phyloP scores from a whole-genome alignment of 2,113 vertebrate genomes.

The Chinchilla lanigera region DNA sequence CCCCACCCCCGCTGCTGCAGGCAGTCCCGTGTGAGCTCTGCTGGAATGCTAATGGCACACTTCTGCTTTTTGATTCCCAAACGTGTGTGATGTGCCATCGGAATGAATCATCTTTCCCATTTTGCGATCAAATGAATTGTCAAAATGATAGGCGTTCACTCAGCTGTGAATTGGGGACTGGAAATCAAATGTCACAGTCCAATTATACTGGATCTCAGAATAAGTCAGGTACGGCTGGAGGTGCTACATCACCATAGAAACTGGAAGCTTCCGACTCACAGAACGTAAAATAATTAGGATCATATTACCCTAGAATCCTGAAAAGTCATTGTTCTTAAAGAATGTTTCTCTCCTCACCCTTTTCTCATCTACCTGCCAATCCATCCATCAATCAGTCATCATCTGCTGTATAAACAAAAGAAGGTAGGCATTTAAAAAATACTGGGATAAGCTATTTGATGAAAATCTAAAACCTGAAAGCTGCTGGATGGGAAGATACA shows the following conservation, averaged over 20 bases:
- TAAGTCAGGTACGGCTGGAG: not conserved
- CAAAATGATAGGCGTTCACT: not conserved
- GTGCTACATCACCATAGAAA: not conserved
- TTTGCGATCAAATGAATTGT: not conserved
- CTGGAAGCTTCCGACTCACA: not conserved
- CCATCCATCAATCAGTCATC: not conserved
- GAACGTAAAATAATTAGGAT: not conserved
- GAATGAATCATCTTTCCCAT: rapidly evolving
- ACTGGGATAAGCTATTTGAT: not conserved
- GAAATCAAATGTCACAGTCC: not conserved
- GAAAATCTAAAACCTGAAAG: not conserved
- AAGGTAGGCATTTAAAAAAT: not conserved
- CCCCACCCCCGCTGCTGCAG: rapidly evolving
- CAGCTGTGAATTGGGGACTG: not conserved
- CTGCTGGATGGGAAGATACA: not conserved
- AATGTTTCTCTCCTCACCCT: not conserved
- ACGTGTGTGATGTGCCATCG: not conserved
- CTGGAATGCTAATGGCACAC: rapidly evolving
- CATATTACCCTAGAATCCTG: not conserved
- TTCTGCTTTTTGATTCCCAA: not conserved
- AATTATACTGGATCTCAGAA: not conserved
- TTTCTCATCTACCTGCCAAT: not conserved
- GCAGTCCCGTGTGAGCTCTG: not conserved
- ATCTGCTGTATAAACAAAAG: not conserved
- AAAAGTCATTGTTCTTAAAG: not conserved